Evolutionary conservation across 2,888 invertebrate genomes (phyloP), one percentile per base, ranked within the genome.

Genomic region (Terebella lapidaria): DNA sequence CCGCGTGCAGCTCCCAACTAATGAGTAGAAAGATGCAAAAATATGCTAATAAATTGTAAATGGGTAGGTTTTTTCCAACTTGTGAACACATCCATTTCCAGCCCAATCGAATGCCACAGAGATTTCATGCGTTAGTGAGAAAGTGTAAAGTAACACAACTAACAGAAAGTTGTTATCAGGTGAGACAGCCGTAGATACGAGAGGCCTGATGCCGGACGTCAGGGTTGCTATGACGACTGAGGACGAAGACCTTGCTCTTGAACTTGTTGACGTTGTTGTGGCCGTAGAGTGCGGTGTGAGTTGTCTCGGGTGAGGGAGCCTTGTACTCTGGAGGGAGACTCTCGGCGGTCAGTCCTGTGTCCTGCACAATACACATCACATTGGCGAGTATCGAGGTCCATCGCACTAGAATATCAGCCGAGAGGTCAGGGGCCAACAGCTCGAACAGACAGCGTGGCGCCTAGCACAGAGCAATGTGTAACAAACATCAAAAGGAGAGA

Each of bases 301-400:
- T 81, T 27, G 84, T 84, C 66, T 84, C 84, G 2, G 84, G 84
- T 3, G 84, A 83, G 20, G 84, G 80, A 4, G 84, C 84, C 45
- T 57, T 2, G 52, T 58, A 35, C 64, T 81, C 81, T 1, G 81
- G 73, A 20, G 84, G 84, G 15, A 84, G 76, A 64, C 82, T 81
- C 28, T 79, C 74, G 10, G 79, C 76, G 3, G 82, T 82, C 56
- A 84, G 78, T 54, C 81, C 71, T 49, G 78, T 71, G 54, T 81
- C 76, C 22, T 77, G 75, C 25, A 81, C 81, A 5, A 81, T 78
- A 49, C 75, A 72, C 18, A 83, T 77, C 18, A 85, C 72, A 68
- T 84, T 84, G 47, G 82, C 83, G 53, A 85, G 73, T 22, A 85
- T 73, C 28, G 84, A 84, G 55, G 83, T 78, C 67, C 83, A 81